Base-by-base conservation (phyloP, 2,113 vertebrate genomes). In the Neotragus moschatus region DNA sequence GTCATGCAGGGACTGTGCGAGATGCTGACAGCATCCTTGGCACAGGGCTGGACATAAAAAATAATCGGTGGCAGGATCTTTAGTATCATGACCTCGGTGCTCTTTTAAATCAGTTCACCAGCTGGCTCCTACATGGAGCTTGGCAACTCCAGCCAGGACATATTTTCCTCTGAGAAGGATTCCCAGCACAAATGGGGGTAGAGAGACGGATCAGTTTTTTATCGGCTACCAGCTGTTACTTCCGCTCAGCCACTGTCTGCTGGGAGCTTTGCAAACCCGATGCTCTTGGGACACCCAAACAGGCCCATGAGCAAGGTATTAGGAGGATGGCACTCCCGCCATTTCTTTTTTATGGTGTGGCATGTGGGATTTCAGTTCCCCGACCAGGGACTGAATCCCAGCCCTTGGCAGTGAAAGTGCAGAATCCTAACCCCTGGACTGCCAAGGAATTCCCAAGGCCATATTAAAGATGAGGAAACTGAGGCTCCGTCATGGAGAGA, bases 1-100 rank as follows among this genome's bases (percentile, higher is more conserved):
- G 1, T 13, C 12, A 15, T 4, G 63, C 5, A 0, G 2, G 33
- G 26, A 56, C 25, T 9, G 17, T 10, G 30, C 3, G 4, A 61
- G 84, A 53, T 15, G 58, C 11, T 15, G 15, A 30, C 0, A 28
- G 63, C 85, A 77, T 17, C 17, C 86, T 39, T 70, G 58, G 10
- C 55, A 16, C 53, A 25, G 55, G 81, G 6, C 25, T 23, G 5
- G 55, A n/a, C 26, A 28, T 7, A 15, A 16, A 58, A 60, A 21
- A 4, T 4, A 17, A 43, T 1, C 45, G 12, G 2, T 7, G 70
- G 66, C 13, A 6, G 9, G 26, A 23, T 3, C 15, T 21, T 33
- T 8, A 25, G 63, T 5, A 4, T 23, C 17, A 28, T 2, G 33
- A 23, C 61, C 23, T 55, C 25, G 43, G 19, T 1, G 53, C 6